Evolutionary conservation across 2,888 invertebrate species (phyloP).

Genomic region (Trichogramma evanescens): DNA sequence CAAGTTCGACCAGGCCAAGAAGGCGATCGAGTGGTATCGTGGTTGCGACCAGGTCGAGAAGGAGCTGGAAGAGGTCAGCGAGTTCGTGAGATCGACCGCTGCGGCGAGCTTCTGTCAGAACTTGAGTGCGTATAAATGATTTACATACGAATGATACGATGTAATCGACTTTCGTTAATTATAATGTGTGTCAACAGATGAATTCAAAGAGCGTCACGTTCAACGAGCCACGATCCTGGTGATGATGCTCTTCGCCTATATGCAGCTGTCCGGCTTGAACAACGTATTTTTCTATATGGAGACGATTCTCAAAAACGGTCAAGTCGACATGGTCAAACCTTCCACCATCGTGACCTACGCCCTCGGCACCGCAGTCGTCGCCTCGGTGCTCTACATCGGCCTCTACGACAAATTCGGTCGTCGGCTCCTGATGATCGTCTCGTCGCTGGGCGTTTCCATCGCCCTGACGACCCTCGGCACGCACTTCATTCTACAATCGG

Average conservation of each 20-base stretch:
- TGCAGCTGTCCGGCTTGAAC: constrained; percentile 36
- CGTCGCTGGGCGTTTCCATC: constrained; percentile 29
- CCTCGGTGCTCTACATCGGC: constrained; percentile 27
- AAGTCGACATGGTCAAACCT: constrained; percentile 29
- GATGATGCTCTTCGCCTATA: constrained; percentile 30
- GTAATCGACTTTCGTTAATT: not conserved
- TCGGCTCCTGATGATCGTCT: constrained; percentile 30
- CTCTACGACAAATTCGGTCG: constrained; percentile 37
- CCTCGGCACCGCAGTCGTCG: constrained; percentile 26
- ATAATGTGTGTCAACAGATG: constrained; percentile 1
- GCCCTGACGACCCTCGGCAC: constrained; percentile 25
- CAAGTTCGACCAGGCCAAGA: constrained; percentile 6
- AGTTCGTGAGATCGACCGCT: constrained; percentile 28
- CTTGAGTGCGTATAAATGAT: constrained; percentile 5
- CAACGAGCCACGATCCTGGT: constrained; percentile 30
- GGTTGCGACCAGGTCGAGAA: constrained; percentile 25
- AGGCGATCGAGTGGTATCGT: constrained; percentile 10
- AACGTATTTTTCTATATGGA: constrained; percentile 38
- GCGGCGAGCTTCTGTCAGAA: constrained; percentile 17
- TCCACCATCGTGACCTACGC: constrained; percentile 33
- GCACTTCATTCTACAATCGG: constrained; percentile 29
- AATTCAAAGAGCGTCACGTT: constrained; percentile 9
- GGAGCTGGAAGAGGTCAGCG: constrained; percentile 29
- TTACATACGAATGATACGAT: not conserved
- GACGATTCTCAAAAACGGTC: constrained; percentile 30